phyloP scores from a whole-genome alignment of 2,888 invertebrate species.

The Argyresthia goedartella region DNA sequence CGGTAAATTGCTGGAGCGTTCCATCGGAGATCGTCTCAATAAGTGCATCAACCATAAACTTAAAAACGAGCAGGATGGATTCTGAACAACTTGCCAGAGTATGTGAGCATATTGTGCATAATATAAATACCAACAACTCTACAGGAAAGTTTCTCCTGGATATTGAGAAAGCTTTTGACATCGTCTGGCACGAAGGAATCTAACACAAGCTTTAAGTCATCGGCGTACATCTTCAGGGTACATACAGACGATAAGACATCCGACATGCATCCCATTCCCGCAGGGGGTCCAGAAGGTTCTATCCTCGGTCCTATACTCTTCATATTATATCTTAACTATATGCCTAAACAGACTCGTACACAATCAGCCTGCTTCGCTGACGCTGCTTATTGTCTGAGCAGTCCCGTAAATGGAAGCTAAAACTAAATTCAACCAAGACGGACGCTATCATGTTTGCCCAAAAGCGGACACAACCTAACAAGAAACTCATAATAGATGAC shows the following conservation, averaged over 20 bases:
- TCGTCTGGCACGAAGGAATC: slow-evolving; percentile 1
- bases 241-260: slow-evolving; percentile 6
- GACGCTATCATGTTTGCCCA: neutral
- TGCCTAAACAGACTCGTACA: neutral
- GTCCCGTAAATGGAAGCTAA: neutral
- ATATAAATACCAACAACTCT: no score
- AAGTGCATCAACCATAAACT: neutral
- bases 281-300: slow-evolving; percentile 15
- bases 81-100: slow-evolving; percentile 6
- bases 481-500: neutral
- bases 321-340: neutral
- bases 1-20: slow-evolving; percentile 8
- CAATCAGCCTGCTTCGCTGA: slow-evolving; percentile 1
- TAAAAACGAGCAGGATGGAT: slow-evolving; percentile 10
- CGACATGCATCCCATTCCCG: slow-evolving; percentile 4
- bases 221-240: slow-evolving; percentile 4
- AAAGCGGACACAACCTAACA: neutral
- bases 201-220: slow-evolving; percentile 4
- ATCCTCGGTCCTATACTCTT: slow-evolving; percentile 12
- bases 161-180: slow-evolving; percentile 1
- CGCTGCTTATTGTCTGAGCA: neutral
- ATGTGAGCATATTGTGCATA: no score
- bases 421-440: neutral
- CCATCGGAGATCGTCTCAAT: slow-evolving; percentile 4
- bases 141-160: slow-evolving; percentile 2